Percentiles rank a stretch among this genome's conserved stretches.
These are phyloP conservation scores for Nemotelus nigrinus DNA, from an alignment of 2,888 invertebrate species.

Conservation along the genomic window DNA sequence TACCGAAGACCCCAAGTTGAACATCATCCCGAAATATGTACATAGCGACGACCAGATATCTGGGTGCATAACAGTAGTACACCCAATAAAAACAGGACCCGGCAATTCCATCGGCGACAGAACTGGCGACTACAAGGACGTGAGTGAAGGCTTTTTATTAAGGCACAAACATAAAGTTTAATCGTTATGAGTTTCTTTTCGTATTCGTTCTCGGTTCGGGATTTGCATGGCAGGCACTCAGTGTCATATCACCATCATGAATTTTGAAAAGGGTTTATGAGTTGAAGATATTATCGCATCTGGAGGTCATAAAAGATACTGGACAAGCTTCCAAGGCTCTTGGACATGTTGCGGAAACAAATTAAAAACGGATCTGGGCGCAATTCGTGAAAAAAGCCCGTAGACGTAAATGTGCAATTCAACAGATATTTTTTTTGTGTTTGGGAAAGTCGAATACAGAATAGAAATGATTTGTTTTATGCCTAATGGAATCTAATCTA, in stretches of 20 bases:
- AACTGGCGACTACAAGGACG: neutral
- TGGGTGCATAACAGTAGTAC: too few species aligned
- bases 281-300: slow-evolving; percentile 12
- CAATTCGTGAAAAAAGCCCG: too few species aligned
- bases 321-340: neutral
- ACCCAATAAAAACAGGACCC: too few species aligned
- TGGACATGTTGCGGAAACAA: slow-evolving; percentile 9
- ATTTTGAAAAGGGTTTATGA: slow-evolving; percentile 37
- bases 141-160: slow-evolving; percentile 26
- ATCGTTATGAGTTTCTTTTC: slow-evolving; percentile 38
- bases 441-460: neutral
- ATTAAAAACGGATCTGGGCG: neutral
- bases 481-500: slow-evolving; percentile 11
- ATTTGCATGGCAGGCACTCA: slow-evolving; percentile 19
- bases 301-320: slow-evolving; percentile 30
- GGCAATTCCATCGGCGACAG: neutral
- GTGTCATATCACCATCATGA: slow-evolving; percentile 37
- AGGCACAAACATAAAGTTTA: slow-evolving; percentile 43
- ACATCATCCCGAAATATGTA: too few species aligned
- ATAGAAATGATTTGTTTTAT: neutral
- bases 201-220: neutral
- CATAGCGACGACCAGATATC: too few species aligned
- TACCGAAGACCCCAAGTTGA: neutral
- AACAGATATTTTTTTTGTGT: too few species aligned
- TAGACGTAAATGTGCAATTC: too few species aligned